These are phyloP conservation scores for Leptinotarsa juncta DNA, from an alignment of 2,888 invertebrate genomes.

Conservation along the genomic window DNA sequence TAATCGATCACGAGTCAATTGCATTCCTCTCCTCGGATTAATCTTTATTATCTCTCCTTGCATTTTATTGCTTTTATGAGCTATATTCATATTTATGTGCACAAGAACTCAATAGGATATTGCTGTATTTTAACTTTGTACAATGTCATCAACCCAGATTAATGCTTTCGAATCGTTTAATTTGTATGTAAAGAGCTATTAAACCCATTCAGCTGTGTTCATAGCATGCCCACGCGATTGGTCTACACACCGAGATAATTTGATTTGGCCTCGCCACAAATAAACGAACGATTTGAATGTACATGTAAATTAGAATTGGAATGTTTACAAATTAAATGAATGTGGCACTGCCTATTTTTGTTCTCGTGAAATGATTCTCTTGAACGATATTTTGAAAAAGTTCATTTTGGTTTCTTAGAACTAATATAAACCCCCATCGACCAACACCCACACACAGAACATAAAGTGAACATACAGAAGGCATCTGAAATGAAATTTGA, in stretches of 20 bases:
- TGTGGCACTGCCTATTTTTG: constrained; percentile 6
- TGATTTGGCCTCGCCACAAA: constrained; percentile 31
- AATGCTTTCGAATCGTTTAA: constrained; percentile 22
- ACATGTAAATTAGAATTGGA: constrained; percentile 21
- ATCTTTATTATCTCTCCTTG: constrained; percentile 9
- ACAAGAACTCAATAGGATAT: constrained; percentile 9
- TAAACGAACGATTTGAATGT: constrained; percentile 26
- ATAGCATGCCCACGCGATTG: constrained; percentile 16
- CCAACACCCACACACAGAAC: too few species aligned
- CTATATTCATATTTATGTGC: constrained; percentile 13
- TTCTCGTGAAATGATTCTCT: not conserved
- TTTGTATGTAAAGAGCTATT: constrained; percentile 29
- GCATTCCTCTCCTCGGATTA: not conserved
- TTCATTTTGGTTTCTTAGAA: not conserved
- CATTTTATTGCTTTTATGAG: constrained; percentile 9
- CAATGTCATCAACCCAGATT: constrained; percentile 31
- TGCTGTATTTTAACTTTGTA: not conserved
- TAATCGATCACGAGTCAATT: not conserved
- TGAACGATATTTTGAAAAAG: not conserved
- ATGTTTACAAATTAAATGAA: constrained; percentile 28
- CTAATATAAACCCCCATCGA: too few species aligned
- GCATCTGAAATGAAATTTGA: too few species aligned
- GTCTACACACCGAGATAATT: constrained; percentile 23
- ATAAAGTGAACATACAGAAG: too few species aligned
- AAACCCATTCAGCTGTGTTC: constrained; percentile 22